phyloP scores from a whole-genome alignment of 2,888 invertebrate genomes.

The Cryptocephalus moraei region DNA sequence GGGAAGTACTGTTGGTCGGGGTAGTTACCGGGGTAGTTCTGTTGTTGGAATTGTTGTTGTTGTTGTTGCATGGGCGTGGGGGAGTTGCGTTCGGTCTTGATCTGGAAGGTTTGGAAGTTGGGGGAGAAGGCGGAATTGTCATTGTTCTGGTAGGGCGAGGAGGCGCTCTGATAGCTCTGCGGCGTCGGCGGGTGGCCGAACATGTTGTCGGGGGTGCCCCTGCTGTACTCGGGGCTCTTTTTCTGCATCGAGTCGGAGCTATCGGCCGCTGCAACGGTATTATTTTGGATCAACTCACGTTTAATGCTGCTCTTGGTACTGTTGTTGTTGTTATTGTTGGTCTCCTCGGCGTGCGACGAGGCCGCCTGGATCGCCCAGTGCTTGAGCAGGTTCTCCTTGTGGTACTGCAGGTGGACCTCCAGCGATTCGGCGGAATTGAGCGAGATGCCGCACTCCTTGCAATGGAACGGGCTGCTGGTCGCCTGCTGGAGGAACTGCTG shows the following conservation, averaged over 20 bases:
- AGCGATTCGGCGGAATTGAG: constrained; percentile 68
- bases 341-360: constrained; percentile 41
- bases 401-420: constrained; percentile 68
- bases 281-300: constrained; percentile 46
- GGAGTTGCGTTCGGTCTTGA: constrained; percentile 41
- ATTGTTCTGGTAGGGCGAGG: constrained; percentile 52
- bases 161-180: constrained; percentile 56
- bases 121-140: constrained; percentile 48
- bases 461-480: constrained; percentile 50
- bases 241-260: constrained; percentile 61
- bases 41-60: constrained; percentile 22
- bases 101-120: constrained; percentile 31
- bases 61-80: constrained; percentile 25
- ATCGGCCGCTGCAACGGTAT: constrained; percentile 57
- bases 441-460: constrained; percentile 65
- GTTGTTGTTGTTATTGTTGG: constrained; percentile 55
- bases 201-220: constrained; percentile 49
- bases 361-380: constrained; percentile 56
- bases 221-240: constrained; percentile 47
- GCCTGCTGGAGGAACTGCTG: constrained; percentile 29
- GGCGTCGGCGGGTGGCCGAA: constrained; percentile 56
- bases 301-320: constrained; percentile 29
- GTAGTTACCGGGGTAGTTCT: constrained; percentile 19
- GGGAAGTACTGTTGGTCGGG: constrained; percentile 27
- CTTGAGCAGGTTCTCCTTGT: constrained; percentile 63